Evolutionary conservation across 2,113 vertebrate species (phyloP).

Genomic region (Mastomys coucha): DNA sequence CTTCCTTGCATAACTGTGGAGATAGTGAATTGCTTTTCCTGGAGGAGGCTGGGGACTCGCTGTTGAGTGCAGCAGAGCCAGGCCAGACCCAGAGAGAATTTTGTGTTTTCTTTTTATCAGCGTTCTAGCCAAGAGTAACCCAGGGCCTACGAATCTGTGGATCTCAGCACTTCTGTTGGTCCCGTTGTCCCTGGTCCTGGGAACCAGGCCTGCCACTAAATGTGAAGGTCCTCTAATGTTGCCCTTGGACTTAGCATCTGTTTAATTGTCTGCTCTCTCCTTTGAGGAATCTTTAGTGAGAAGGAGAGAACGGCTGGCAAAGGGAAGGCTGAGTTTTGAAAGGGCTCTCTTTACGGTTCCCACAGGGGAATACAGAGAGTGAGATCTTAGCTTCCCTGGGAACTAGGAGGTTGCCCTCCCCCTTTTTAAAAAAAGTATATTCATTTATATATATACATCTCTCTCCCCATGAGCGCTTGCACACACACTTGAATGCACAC

Average conservation of each 20-base stretch:
- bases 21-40: not conserved
- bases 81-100: not conserved
- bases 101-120: not conserved
- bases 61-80: not conserved
- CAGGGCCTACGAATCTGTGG: not conserved
- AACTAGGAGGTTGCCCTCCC: not conserved
- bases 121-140: not conserved
- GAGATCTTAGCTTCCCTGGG: not conserved
- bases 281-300: not conserved
- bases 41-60: not conserved
- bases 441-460: not conserved
- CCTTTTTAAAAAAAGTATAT: not conserved
- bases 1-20: not conserved
- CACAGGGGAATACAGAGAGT: not conserved
- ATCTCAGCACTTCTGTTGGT: too few relatives aligned
- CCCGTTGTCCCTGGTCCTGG: not conserved
- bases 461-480: too few relatives aligned
- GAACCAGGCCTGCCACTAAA: not conserved
- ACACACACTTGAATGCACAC: rapidly evolving
- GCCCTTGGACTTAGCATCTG: not conserved
- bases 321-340: not conserved
- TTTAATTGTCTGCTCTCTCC: not conserved
- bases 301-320: not conserved
- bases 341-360: not conserved
- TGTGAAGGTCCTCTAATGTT: not conserved